Base-by-base conservation (phyloP, 2,797 vertebrate species). In the Gallinago nigripennis region DNA sequence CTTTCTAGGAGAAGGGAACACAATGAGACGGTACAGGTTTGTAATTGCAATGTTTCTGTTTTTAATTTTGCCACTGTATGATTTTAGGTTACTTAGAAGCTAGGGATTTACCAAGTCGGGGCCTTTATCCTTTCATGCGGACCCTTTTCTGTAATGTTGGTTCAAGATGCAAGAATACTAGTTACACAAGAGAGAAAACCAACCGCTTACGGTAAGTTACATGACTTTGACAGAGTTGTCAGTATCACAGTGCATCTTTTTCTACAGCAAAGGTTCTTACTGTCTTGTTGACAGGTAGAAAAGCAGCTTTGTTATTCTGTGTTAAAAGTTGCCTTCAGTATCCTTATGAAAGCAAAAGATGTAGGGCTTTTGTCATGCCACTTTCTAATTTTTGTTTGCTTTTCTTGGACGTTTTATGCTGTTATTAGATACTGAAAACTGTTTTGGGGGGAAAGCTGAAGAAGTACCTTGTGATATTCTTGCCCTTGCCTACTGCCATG, bases 21-120 rank as follows among this genome's bases (percentile, higher is more conserved):
- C 2, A 46, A 0, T 8, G 12, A 54, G 35, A 35, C 48, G 23
- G n/a, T 27, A 4, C 2, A 57, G n/a, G 25, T 37, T 86, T 91
- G 16, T 28, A 54, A 72, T 31, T 76, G 41, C 14, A 30, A 0
- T 24, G 2, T 79, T 4, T 12, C 8, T 72, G 20, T 2, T 33
- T 18, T 28, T 25, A 17, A 31, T 70, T 56, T 16, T 91, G n/a
- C 51, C 2, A 4, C 24, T 93, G 54, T 12, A 90, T 88, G 71
- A 6, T 92, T 91, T 85, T 69, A 98, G 98, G 98, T 94, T 98
- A 97, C 66, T 71, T 98, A 56, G 97, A 97, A 86, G 94, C 98
- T 25, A 94, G 98, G 15, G 98, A 97, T 76, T 96, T 98, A 45
- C 98, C 98, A 21, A 98, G 95, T 48, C 12, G 39, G 7, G 98